Evolutionary conservation across 2,797 vertebrate species (phyloP).

Genomic region (Avahi laniger): DNA sequence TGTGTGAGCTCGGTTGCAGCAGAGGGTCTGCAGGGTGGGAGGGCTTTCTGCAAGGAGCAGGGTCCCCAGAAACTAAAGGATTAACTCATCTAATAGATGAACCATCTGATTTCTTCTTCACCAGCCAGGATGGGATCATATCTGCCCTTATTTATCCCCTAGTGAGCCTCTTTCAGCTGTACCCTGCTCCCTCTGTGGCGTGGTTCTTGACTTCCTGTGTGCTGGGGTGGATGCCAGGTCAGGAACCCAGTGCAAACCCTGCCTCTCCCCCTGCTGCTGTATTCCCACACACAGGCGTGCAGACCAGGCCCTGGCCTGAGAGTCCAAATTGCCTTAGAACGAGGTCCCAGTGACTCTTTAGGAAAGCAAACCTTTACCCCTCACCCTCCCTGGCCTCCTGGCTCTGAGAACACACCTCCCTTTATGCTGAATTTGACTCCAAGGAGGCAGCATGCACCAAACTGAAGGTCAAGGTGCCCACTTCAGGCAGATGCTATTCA

Average conservation of each 20-base stretch:
- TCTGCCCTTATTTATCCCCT: no score
- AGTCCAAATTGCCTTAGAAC: background rate
- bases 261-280: background rate
- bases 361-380: background rate
- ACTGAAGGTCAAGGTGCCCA: background rate
- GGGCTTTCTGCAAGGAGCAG: background rate
- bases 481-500: no score
- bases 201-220: background rate
- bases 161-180: no score
- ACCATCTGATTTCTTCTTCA: background rate
- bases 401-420: background rate
- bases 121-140: background rate
- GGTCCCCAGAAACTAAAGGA: background rate
- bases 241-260: background rate
- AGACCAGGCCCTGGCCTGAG: background rate
- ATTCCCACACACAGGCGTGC: background rate
- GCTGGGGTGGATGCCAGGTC: background rate
- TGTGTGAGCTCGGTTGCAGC: no score
- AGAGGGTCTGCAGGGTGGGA: background rate
- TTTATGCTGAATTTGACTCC: background rate
- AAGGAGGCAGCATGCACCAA: background rate
- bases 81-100: background rate
- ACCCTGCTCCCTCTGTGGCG: background rate
- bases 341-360: background rate
- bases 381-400: accelerated